phyloP scores from a whole-genome alignment of 2,888 invertebrate genomes.

The Bedellia somnulentella region DNA sequence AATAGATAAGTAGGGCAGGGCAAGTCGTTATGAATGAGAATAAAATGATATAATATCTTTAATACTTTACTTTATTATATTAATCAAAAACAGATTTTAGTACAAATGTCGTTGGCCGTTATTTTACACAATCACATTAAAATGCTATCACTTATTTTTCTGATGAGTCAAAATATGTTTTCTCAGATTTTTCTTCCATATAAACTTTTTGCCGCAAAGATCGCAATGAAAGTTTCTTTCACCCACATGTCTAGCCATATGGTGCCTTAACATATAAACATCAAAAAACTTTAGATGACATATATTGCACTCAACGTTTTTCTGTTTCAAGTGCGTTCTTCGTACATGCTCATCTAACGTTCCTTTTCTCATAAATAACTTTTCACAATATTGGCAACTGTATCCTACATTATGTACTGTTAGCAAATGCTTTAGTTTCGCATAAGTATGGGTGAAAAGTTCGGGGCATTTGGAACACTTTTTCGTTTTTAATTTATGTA shows the following conservation, averaged over 20 bases:
- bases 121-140: too few relatives aligned
- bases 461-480: constrained; percentile 29
- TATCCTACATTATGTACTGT: constrained; percentile 26
- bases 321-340: constrained; percentile 34
- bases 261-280: constrained; percentile 26
- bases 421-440: constrained; percentile 27
- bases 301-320: constrained; percentile 29
- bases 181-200: constrained; percentile 41
- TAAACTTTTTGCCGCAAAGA: constrained; percentile 36
- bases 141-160: too few relatives aligned
- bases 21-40: too few relatives aligned
- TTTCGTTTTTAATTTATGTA: constrained; percentile 23
- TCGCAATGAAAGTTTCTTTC: constrained; percentile 35
- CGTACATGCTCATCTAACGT: constrained; percentile 31
- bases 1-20: too few relatives aligned
- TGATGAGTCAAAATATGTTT: constrained; percentile 22
- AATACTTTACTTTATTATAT: too few relatives aligned
- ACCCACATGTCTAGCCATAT: constrained; percentile 32
- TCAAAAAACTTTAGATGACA: constrained; percentile 35
- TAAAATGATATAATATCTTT: too few relatives aligned
- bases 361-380: constrained; percentile 30
- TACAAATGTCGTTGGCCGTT: too few relatives aligned
- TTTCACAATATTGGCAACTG: constrained; percentile 29
- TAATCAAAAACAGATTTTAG: too few relatives aligned
- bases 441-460: constrained; percentile 27